Conservation (phyloP, 2,888 invertebrate species). For the Ecliptopera silaceata region DNA sequence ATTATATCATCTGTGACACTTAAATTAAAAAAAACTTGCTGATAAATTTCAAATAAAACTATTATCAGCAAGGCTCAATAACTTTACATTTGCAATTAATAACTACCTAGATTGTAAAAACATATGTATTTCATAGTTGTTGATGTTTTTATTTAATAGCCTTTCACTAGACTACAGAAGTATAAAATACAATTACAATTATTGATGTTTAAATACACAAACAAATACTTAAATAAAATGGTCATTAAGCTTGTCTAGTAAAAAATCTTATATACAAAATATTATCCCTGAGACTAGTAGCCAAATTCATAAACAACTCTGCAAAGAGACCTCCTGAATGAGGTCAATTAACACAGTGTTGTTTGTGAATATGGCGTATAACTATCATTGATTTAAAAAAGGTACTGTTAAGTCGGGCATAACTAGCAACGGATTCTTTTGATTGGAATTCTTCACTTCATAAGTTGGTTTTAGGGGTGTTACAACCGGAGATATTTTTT, state of each 20-base stretch:
- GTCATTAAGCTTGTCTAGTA: constrained; percentile 3
- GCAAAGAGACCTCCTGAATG: neutral
- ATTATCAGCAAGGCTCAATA: constrained; percentile 10
- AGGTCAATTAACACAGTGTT: neutral
- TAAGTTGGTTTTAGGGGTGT: constrained; percentile 38
- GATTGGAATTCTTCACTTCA: constrained; percentile 39
- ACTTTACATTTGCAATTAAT: neutral
- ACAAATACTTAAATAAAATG: neutral
- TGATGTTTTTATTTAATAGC: too few species aligned
- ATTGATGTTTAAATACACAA: neutral
- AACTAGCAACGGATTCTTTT: constrained; percentile 60
- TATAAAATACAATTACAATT: neutral
- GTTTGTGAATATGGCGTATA: constrained; percentile 15
- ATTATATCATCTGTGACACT: neutral
- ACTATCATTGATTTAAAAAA: constrained; percentile 65
- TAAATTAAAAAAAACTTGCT: neutral
- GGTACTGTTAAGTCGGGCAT: constrained; percentile 66
- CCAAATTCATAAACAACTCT: constrained; percentile 3
- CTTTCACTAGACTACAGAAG: too few species aligned
- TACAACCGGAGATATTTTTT: constrained; percentile 44
- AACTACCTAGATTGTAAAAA: neutral
- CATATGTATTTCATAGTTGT: too few species aligned
- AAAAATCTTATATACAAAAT: constrained; percentile 23
- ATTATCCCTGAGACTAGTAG: constrained; percentile 4
- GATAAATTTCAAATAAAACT: neutral